Percentiles rank a stretch among this genome's conserved stretches.
phyloP scores from a whole-genome alignment of 1,140 invertebrate genomes.

The Aphidius gifuensis region DNA sequence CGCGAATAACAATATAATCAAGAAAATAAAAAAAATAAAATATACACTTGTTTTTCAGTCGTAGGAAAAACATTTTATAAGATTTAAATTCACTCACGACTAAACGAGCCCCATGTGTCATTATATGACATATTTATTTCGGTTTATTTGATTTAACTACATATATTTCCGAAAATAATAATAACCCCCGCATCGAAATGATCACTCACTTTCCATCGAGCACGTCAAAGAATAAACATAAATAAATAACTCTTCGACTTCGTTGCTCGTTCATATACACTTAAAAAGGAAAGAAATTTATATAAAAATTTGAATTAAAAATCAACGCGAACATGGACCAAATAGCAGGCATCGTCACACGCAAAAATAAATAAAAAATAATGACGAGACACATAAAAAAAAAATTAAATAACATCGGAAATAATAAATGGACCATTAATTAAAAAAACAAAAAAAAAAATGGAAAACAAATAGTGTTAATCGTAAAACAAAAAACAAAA shows the following conservation, averaged over 20 bases:
- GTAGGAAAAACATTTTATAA: constrained; percentile 14
- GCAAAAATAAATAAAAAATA: constrained; percentile 15
- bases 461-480: no score
- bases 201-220: no score
- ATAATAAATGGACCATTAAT: constrained; percentile 16
- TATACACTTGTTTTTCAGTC: constrained; percentile 24
- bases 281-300: constrained; percentile 18
- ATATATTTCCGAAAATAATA: no score
- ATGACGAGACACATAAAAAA: constrained; percentile 6
- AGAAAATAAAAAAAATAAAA: constrained; percentile 8
- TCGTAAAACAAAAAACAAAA: constrained; percentile 7
- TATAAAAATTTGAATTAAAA: constrained; percentile 16
- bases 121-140: not conserved
- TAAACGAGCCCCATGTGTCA: constrained; percentile 17
- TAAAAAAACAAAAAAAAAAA: no score
- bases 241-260: constrained; percentile 33
- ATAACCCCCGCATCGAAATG: no score
- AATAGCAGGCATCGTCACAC: constrained; percentile 25
- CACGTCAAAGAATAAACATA: no score
- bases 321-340: constrained; percentile 26
- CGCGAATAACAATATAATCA: constrained; percentile 17
- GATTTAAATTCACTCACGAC: constrained; percentile 26
- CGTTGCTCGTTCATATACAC: constrained; percentile 31
- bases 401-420: constrained; percentile 5
- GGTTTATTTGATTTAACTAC: no score